Conservation (phyloP, 2,888 invertebrate species). For the Dolichopus griseipennis region DNA sequence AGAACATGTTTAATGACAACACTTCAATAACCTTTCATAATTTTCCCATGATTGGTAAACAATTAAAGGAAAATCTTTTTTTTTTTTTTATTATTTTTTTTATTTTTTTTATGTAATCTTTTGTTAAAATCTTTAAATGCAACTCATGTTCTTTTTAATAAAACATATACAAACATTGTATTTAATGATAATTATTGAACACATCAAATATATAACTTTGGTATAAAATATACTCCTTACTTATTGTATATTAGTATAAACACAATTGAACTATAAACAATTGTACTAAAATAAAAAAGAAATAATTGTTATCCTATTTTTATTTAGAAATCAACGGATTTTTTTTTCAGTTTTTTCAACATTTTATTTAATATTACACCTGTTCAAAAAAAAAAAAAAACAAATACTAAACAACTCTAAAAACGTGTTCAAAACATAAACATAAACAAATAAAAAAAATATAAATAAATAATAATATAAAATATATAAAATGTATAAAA, state of each 20-base stretch:
- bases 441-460: no score
- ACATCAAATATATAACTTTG: no score
- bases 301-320: background rate
- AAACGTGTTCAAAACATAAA: background rate
- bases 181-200: no score
- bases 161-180: no score
- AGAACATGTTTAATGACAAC: slow-evolving; percentile 2
- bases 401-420: background rate
- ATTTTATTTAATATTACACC: background rate
- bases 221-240: no score
- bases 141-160: background rate
- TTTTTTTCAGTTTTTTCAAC: no score
- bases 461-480: no score
- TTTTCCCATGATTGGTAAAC: slow-evolving; percentile 3
- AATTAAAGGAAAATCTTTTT: background rate
- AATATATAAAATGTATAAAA: no score
- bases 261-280: no score
- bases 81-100: background rate
- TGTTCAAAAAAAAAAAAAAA: background rate
- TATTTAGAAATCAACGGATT: background rate
- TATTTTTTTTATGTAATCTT: background rate
- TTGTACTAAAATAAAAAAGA: background rate
- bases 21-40: slow-evolving; percentile 3
- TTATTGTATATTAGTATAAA: no score
- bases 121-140: background rate